Percentiles rank a stretch among this genome's conserved stretches.
Evolutionary conservation across 2,888 invertebrate species (phyloP).

Genomic region (Rugalucina vietnamica): DNA sequence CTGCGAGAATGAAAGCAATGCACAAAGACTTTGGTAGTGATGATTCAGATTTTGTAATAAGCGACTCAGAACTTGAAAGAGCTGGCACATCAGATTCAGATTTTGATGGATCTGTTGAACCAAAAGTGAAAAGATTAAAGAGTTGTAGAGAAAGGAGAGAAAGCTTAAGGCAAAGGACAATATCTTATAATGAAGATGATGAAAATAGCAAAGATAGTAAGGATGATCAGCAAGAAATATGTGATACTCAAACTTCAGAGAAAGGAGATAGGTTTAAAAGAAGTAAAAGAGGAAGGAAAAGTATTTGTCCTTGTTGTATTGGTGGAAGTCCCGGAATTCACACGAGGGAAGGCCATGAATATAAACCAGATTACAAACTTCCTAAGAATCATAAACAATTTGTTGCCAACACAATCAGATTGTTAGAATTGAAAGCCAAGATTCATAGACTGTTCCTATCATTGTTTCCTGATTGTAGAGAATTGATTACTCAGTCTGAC

Average conservation of each 20-base stretch:
- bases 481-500: conserved; percentile 49
- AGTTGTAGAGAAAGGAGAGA: neutral
- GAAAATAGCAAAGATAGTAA: neutral
- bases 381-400: conserved; percentile 55
- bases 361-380: conserved; percentile 43
- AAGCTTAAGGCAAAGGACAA: neutral
- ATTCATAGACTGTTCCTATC: conserved; percentile 58
- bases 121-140: neutral
- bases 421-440: conserved; percentile 59
- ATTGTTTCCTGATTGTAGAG: conserved; percentile 63
- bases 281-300: conserved; percentile 13
- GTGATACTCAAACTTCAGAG: neutral
- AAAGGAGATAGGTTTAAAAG: neutral
- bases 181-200: neutral
- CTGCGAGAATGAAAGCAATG: neutral
- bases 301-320: conserved; percentile 2
- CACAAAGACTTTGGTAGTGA: neutral
- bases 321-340: neutral
- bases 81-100: neutral
- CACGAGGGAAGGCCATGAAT: neutral
- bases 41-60: neutral
- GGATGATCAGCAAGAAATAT: neutral
- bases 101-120: neutral
- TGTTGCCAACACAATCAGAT: conserved; percentile 44
- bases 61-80: neutral